These are phyloP conservation scores for Drosophila fulvimacula DNA, from an alignment of 2,888 invertebrate genomes.

Conservation along the genomic window DNA sequence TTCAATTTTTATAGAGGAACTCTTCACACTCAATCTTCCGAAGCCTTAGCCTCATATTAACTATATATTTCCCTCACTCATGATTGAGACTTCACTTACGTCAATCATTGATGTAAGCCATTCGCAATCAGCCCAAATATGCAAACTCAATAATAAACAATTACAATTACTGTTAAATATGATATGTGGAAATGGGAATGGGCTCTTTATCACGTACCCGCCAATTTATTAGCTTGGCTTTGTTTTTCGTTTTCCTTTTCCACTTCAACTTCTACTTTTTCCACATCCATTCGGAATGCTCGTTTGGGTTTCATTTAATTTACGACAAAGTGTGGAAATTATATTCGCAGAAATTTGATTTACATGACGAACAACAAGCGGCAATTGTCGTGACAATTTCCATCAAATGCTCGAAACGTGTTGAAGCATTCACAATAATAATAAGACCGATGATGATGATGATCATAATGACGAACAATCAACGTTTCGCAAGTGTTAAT, in stretches of 20 bases:
- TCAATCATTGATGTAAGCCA: slow-evolving; percentile 3
- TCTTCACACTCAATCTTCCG: neutral
- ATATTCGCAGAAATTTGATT: slow-evolving; percentile 65
- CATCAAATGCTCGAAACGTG: slow-evolving; percentile 54
- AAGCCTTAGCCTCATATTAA: neutral
- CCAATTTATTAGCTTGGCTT: slow-evolving; percentile 28
- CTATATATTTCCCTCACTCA: neutral
- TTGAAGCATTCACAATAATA: slow-evolving; percentile 50
- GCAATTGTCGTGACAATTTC: slow-evolving; percentile 72
- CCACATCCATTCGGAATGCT: slow-evolving; percentile 19
- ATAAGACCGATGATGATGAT: slow-evolving; percentile 11
- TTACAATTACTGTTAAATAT: slow-evolving; percentile 8
- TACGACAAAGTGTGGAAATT: slow-evolving; percentile 40
- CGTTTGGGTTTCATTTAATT: slow-evolving; percentile 43
- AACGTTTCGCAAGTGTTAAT: slow-evolving; percentile 61
- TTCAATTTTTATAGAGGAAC: too few relatives aligned
- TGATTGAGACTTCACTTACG: neutral
- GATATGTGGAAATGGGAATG: slow-evolving; percentile 30
- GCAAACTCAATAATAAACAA: slow-evolving; percentile 59
- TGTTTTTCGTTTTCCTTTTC: slow-evolving; percentile 10
- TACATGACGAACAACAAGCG: slow-evolving; percentile 47
- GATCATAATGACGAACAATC: slow-evolving; percentile 20
- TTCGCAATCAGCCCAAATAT: slow-evolving; percentile 34
- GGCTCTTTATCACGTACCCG: slow-evolving; percentile 49
- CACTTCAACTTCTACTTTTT: slow-evolving; percentile 13